Base-by-base conservation (phyloP, 2,113 vertebrate genomes). In the Oncorhynchus masou region DNA sequence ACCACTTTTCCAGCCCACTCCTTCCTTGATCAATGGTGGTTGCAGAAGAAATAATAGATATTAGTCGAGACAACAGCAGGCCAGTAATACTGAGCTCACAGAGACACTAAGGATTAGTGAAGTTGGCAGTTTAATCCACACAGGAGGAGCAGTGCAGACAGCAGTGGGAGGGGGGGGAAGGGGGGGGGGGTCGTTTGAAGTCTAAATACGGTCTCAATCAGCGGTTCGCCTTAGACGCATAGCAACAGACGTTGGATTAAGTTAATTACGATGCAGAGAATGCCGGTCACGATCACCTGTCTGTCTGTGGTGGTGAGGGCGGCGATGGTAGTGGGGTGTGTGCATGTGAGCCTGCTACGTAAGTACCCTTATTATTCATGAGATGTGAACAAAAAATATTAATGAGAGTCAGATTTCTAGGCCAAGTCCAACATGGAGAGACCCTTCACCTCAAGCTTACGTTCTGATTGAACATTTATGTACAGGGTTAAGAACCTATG, bases 191-290 rank as follows among this genome's bases (percentile, higher is more conserved):
- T 74, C 24, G 77, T 88, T 84, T 89, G 84, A 85, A 86, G 83
- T 84, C 73, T 77, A 49, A 74, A 25, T 48, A 9, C 64, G n/a
- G 34, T 11, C 22, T 24, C 64, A 57, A 51, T 75, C 34, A 25
- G 27, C 24, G 25, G 13, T 20, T 70, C 31, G 45, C 51, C 48
- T 9, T 24, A 51, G 49, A 59, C 67, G 3, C 19, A 31, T 9
- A 70, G 74, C 68, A 68, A 66, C 74, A 73, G 73, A 76, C 69
- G 15, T 29, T 79, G 74, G 80, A 85, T 82, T 85, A 78, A 70
- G 71, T 84, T 88, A 85, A 86, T 86, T 83, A 85, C 80, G 4
- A 51, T 4, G 27, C 45, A 70, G 25, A 86, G 80, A 88, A 73
- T 83, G 83, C 74, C 87, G 79, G 60, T 88, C 83, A 81, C 69